Conservation (phyloP, 1,140 invertebrate species). For the Ladona fulva region DNA sequence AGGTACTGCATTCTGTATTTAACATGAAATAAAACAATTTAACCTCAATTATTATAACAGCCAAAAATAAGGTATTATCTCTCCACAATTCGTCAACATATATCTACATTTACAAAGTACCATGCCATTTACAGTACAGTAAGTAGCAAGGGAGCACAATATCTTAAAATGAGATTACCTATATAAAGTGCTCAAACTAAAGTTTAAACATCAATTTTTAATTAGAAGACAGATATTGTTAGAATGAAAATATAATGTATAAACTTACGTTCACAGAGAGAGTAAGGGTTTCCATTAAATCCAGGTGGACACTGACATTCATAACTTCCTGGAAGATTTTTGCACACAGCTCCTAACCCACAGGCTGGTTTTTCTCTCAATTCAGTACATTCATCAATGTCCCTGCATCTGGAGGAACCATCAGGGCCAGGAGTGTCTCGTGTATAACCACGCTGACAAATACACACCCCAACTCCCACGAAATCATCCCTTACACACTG, state of each 20-base stretch:
- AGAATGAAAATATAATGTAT: background rate
- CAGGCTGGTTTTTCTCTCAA: constrained; percentile 62
- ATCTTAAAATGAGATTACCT: too few species aligned
- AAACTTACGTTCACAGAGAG: constrained; percentile 57
- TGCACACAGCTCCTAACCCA: constrained; percentile 79
- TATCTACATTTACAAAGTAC: too few species aligned
- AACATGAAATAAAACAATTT: constrained; percentile 23
- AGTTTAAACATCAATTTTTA: background rate
- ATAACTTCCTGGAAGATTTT: constrained; percentile 88
- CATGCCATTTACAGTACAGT: too few species aligned
- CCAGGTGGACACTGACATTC: constrained; percentile 81
- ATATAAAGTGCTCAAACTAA: background rate
- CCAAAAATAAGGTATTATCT: background rate
- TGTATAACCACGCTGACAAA: constrained; percentile 74
- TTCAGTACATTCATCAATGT: constrained; percentile 80
- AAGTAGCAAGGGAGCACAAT: too few species aligned
- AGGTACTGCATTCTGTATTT: constrained; percentile 58
- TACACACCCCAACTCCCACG: constrained; percentile 66
- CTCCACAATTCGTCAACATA: too few species aligned
- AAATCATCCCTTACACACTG: constrained; percentile 70
- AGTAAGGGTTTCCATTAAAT: constrained; percentile 81
- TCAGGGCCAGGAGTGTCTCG: constrained; percentile 45
- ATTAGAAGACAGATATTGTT: constrained; percentile 6
- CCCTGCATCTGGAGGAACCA: constrained; percentile 63
- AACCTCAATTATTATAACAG: background rate